A percentile compares a stretch with the other conserved stretches of the same genome.
Conservation (phyloP, 1,140 invertebrate genomes). For the Arctopsyche grandis region DNA sequence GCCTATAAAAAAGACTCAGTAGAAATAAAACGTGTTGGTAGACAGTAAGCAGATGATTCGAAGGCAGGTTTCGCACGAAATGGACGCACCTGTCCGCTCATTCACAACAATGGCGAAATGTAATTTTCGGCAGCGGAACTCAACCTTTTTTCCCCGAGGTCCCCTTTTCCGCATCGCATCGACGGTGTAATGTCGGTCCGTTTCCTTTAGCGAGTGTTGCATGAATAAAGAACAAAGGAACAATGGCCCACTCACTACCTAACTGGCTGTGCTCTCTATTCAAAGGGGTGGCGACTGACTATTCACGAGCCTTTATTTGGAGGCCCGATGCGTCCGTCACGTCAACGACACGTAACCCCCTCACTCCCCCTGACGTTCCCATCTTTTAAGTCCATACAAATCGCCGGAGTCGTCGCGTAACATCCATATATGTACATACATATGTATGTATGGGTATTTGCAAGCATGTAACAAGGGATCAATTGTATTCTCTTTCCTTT, state of each 20-base stretch:
- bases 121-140: not conserved
- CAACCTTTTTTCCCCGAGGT: not conserved
- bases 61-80: not conserved
- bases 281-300: constrained; percentile 32
- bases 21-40: too few species aligned
- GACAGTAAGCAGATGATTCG: too few species aligned
- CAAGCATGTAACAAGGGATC: constrained; percentile 13
- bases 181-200: constrained; percentile 12
- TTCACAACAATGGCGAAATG: not conserved
- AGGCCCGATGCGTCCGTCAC: constrained; percentile 35
- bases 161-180: not conserved
- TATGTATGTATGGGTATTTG: not conserved
- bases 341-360: constrained; percentile 19
- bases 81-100: too few species aligned
- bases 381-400: not conserved
- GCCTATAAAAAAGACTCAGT: too few species aligned
- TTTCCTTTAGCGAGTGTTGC: constrained; percentile 39
- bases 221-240: constrained; percentile 46
- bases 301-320: constrained; percentile 31
- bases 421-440: not conserved
- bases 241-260: constrained; percentile 37
- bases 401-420: not conserved
- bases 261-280: constrained; percentile 35
- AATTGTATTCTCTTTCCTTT: not conserved
- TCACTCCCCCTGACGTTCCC: not conserved